A percentile compares a stretch with the other conserved stretches of the same genome.
These are phyloP conservation scores for Chionomys nivalis DNA, from an alignment of 2,113 vertebrate species.

Conservation along the genomic window DNA sequence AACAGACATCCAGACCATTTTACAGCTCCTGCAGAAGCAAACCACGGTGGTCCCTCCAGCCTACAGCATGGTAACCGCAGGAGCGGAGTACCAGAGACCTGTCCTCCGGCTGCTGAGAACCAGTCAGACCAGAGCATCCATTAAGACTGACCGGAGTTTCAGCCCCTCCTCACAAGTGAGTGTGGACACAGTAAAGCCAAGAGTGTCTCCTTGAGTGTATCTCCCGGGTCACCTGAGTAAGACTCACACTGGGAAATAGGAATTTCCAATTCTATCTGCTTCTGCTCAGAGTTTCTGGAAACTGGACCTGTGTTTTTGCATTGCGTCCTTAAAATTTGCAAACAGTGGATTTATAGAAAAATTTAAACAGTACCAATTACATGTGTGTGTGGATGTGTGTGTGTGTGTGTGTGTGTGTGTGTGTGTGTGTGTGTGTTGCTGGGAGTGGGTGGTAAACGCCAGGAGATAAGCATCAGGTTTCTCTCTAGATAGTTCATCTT, in stretches of 20 bases:
- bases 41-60: conserved; percentile 93
- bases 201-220: neutral
- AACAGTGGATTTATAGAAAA: neutral
- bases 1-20: conserved; percentile 95
- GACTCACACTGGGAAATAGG: neutral
- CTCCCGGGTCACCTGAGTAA: neutral
- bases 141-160: conserved; percentile 90
- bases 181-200: neutral
- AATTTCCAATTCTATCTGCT: neutral
- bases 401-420: neutral
- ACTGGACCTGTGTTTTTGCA: neutral
- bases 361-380: neutral
- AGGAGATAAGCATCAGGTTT: neutral
- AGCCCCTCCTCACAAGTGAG: conserved; percentile 91
- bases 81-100: conserved; percentile 90
- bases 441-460: too few relatives aligned
- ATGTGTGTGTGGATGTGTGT: neutral
- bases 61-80: conserved; percentile 94
- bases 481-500: neutral
- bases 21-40: conserved; percentile 96
- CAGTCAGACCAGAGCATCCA: conserved; percentile 87
- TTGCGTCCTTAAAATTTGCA: conserved; percentile 16
- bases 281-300: neutral
- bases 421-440: neutral
- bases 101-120: conserved; percentile 81